These are phyloP conservation scores for Corvus moneduloides DNA, from an alignment of 2,113 vertebrate genomes.

Conservation along the genomic window DNA sequence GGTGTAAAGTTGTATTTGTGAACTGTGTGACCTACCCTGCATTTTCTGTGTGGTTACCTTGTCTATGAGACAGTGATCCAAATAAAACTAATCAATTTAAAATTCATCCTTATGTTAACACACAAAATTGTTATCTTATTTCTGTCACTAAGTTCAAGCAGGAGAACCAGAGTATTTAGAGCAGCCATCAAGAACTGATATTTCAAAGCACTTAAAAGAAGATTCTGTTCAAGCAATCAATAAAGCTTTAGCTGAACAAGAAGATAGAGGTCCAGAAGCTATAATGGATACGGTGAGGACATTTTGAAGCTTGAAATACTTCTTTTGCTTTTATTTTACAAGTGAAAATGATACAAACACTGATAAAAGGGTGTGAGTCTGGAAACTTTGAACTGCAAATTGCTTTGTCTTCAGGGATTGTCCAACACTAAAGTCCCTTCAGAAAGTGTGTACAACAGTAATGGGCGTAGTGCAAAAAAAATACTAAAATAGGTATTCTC, in stretches of 20 bases:
- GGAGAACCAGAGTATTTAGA: constrained; percentile 96
- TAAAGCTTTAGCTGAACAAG: constrained; percentile 85
- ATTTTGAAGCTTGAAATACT: constrained; percentile 11
- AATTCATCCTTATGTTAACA: neutral
- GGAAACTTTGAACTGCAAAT: neutral
- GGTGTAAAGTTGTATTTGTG: neutral
- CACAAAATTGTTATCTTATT: constrained; percentile 40
- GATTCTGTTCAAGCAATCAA: constrained; percentile 90
- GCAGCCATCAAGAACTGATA: constrained; percentile 87
- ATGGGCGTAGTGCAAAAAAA: neutral
- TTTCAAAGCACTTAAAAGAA: constrained; percentile 90
- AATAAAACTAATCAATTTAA: neutral
- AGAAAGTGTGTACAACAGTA: neutral
- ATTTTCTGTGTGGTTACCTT: neutral
- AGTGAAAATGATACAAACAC: neutral
- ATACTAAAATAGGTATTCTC: neutral
- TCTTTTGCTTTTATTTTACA: neutral
- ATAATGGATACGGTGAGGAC: constrained; percentile 85
- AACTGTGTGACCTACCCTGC: neutral
- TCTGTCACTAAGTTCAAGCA: constrained; percentile 76
- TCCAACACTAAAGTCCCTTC: neutral
- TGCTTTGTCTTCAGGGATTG: neutral
- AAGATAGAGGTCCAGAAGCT: constrained; percentile 87
- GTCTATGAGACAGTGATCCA: neutral
- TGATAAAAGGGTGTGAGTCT: neutral